Evolutionary conservation across 2,797 vertebrate genomes (phyloP), one percentile per base, ranked within the genome.

Genomic region (Ptychadena robeensis): DNA sequence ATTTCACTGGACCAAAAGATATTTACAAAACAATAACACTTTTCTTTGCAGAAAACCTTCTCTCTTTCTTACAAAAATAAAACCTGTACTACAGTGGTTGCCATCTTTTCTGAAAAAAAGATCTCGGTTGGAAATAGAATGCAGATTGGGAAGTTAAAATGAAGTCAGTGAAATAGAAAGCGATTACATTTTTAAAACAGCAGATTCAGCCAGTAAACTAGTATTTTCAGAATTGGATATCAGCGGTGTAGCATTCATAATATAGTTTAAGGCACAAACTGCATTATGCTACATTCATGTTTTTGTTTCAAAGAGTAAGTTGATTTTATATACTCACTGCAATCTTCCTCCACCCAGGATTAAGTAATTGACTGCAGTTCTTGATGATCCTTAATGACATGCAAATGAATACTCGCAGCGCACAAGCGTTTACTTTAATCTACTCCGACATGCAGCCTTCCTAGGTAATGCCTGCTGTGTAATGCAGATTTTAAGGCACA

Each of bases 401-500:
- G 48, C 30, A 70, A 80, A 80, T 63, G 7, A 70, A 27, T 40
- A 14, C 27, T 61, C 30, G 59, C 40, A 68, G 7, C 27, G 30
- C 40, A 67, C 22, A 4, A 34, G 14, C 31, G 64, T 32, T 67
- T 68, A 35, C 48, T 57, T 68, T 57, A 57, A 72, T 34, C 22
- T 79, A 28, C 40, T 9, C 48, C 48, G 8, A 34, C 38, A 57
- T 57, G 22, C 44, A 37, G 31, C 28, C 25, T n/a, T 80, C 38
- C 64, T n/a, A 61, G 40, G 30, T 34, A 48, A 79, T 35, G 10
- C 67, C 53, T 71, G 34, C 53, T 80, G 78, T 32, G 12, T 57
- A 22, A 57, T 22, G 48, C 31, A 68, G 61, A 37, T 71, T 71
- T 37, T 25, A 72, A 48, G 59, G 59, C 71, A 34, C 48, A 73